These are phyloP conservation scores for Lissonota sp. DNA, from an alignment of 2,888 invertebrate genomes.

Conservation along the genomic window DNA sequence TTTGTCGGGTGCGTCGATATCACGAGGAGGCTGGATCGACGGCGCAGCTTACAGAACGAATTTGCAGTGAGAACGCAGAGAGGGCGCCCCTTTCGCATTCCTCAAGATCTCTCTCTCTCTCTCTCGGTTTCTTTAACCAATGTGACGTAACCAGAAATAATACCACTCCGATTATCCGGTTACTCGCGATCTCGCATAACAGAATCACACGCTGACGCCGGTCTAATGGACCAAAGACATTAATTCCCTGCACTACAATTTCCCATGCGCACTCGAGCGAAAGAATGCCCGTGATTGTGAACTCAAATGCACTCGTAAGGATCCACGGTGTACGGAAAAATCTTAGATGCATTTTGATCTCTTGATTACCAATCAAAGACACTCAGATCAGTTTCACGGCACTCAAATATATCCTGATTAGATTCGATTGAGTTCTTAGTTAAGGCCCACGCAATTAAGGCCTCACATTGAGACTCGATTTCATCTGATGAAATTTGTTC, in stretches of 20 bases:
- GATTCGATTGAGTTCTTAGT: no score
- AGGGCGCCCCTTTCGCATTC: slow-evolving; percentile 15
- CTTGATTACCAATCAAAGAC: no score
- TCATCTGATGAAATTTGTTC: no score
- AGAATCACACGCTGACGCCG: slow-evolving; percentile 49
- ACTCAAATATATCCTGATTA: no score
- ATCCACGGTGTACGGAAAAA: no score
- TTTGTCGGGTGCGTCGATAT: slow-evolving; percentile 55
- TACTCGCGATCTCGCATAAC: slow-evolving; percentile 41
- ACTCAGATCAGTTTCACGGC: no score
- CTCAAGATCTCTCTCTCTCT: slow-evolving; percentile 5
- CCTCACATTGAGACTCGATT: no score
- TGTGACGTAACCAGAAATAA: slow-evolving; percentile 44
- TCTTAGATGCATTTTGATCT: no score
- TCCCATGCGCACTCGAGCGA: background rate
- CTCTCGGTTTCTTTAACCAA: slow-evolving; percentile 2
- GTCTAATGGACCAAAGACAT: slow-evolving; percentile 6
- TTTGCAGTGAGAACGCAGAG: slow-evolving; percentile 3
- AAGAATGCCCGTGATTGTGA: no score
- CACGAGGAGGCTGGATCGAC: background rate
- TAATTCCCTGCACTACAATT: background rate
- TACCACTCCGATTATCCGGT: slow-evolving; percentile 39
- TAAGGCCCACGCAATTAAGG: no score
- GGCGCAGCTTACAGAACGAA: background rate
- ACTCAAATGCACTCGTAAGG: no score